Percentiles rank a stretch among this genome's conserved stretches.
These are phyloP conservation scores for Patiria miniata DNA, from an alignment of 35 echinoderm and acorn worm genomes.

Conservation along the genomic window DNA sequence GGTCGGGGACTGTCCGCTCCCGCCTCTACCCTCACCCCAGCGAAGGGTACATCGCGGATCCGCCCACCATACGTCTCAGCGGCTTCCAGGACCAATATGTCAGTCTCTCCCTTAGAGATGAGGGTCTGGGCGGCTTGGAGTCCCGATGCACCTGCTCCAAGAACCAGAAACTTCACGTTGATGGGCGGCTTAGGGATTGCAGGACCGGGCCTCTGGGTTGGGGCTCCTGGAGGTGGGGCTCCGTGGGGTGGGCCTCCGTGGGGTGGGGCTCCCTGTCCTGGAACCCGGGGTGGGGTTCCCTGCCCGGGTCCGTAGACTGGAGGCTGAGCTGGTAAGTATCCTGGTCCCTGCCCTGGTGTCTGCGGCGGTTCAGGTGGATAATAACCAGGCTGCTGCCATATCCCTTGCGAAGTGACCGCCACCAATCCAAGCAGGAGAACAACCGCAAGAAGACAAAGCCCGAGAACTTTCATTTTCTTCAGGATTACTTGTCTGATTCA, in stretches of 20 bases:
- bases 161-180: constrained; percentile 37
- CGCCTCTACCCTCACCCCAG: constrained; percentile 31
- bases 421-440: no score
- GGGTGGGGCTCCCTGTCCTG: not conserved
- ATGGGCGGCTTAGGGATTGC: not conserved
- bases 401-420: no score
- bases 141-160: constrained; percentile 59
- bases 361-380: no score
- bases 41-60: constrained; percentile 44
- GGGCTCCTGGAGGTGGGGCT: not conserved
- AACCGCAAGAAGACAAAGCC: no score
- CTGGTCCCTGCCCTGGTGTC: not conserved
- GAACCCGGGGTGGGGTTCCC: not conserved
- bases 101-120: constrained; percentile 12
- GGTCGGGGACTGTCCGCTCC: constrained; percentile 39
- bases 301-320: not conserved
- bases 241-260: not conserved
- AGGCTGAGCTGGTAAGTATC: not conserved
- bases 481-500: no score
- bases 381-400: no score
- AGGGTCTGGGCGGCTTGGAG: constrained; percentile 34
- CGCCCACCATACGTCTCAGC: constrained; percentile 28
- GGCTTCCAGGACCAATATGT: constrained; percentile 50
- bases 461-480: no score
- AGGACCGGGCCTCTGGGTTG: not conserved